Evolutionary conservation across 2,888 invertebrate genomes (phyloP).

Genomic region (Lordiphosa andalusiaca): DNA sequence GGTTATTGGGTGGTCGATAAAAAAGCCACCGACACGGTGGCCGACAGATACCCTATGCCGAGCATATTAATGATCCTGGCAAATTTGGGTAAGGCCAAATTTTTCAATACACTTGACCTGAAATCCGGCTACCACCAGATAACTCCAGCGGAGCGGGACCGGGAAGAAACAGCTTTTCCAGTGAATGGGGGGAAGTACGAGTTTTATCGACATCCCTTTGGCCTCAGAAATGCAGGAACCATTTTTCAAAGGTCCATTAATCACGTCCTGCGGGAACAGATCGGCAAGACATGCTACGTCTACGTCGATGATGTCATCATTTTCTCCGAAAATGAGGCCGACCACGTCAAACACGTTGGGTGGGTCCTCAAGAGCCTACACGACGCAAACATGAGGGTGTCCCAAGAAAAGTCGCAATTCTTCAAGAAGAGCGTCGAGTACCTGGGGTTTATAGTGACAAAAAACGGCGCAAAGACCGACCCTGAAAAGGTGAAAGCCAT

Average conservation of each 20-base stretch:
- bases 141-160: constrained; percentile 5
- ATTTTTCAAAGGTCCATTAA: no score
- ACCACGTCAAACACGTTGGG: no score
- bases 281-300: no score
- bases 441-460: not conserved
- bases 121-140: constrained; percentile 12
- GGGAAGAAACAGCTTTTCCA: constrained; percentile 4
- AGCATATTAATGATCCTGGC: not conserved
- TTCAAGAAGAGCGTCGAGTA: not conserved
- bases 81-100: no score
- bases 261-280: no score
- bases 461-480: not conserved
- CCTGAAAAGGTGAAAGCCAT: constrained; percentile 5
- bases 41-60: constrained; percentile 5
- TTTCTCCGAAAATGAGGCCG: no score
- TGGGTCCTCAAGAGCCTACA: no score
- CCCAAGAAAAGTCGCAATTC: no score
- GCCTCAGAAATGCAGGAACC: no score
- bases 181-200: not conserved
- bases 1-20: constrained; percentile 5
- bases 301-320: no score
- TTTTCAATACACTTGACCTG: constrained; percentile 6
- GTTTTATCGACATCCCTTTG: no score
- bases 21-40: constrained; percentile 6
- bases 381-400: no score